Base-by-base conservation (phyloP, 2,888 invertebrate species). In the Polyommatus iphigenia region DNA sequence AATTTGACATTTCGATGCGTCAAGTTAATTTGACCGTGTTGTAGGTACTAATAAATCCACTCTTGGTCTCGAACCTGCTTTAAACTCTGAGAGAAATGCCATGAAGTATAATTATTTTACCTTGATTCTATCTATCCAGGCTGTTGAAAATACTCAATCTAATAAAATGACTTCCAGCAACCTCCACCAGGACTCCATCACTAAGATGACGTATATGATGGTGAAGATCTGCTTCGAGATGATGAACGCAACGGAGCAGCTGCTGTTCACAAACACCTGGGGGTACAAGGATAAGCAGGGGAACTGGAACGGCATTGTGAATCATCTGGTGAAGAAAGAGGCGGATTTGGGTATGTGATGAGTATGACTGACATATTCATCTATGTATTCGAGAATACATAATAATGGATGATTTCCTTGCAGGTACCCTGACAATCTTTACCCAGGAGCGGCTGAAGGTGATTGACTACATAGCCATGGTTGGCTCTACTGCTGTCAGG, bases 381-480 rank as follows among this genome's bases (percentile, higher is more conserved):
- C 41, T 32, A 10, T 7, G 50, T 29, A 76, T 54, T 18, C 5
- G 20, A 8, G 24, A n/a, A 8, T 76, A 50, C 13, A n/a, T n/a
- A n/a, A n/a, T n/a, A n/a, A n/a, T n/a, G n/a, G n/a, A n/a, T n/a
- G n/a, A n/a, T n/a, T n/a, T n/a, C n/a, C 10, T 77, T 62, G 0
- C 83, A 94, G 93, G 93, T 3, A 94, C 93, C 0, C 80, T 92
- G 3, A 86, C 91, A 6, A 89, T 93, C 77, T 92, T 93, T 82
- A 93, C 92, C 0, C 87, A 90, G 82, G 93, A 93, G 20, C 90
- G 93, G 0, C 87, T 90, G 88, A 83, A 84, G 32, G 84, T 88
- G 0, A 87, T 95, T 0, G 95, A 95, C 82, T 95, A 95, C 85
- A 90, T 95, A 10, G 94, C 95, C 5, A 92, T 95, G 90, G 94